A percentile compares a stretch with the other conserved stretches of the same genome.
These are phyloP conservation scores for Cyrtodaria siliqua DNA, from an alignment of 2,888 invertebrate genomes.

Conservation along the genomic window DNA sequence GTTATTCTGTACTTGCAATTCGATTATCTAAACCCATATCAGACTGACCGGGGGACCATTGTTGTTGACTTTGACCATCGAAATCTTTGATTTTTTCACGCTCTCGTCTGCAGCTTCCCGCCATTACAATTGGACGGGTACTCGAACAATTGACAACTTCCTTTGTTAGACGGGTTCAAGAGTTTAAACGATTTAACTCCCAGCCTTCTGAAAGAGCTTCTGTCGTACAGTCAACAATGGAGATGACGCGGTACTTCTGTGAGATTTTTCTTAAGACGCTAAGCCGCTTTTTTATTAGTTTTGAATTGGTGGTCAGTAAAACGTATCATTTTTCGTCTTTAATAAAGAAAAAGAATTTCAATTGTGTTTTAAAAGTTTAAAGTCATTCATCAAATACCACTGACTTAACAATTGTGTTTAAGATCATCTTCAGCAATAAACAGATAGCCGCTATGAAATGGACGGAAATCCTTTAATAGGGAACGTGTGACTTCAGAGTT, in stretches of 20 bases:
- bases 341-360: slow-evolving; percentile 30
- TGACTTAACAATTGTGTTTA: slow-evolving; percentile 22
- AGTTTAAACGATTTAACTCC: slow-evolving; percentile 62
- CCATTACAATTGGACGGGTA: slow-evolving; percentile 47
- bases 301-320: slow-evolving; percentile 36
- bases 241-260: neutral
- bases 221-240: neutral
- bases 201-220: slow-evolving; percentile 1
- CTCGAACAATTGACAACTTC: slow-evolving; percentile 48
- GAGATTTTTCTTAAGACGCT: slow-evolving; percentile 4
- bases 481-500: too few relatives aligned
- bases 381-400: slow-evolving; percentile 49
- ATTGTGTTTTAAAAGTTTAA: slow-evolving; percentile 34
- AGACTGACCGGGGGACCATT: too few relatives aligned
- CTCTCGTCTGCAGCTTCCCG: slow-evolving; percentile 41
- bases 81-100: slow-evolving; percentile 44
- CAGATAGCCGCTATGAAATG: slow-evolving; percentile 7
- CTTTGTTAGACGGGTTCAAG: slow-evolving; percentile 58
- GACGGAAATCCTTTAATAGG: too few relatives aligned
- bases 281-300: slow-evolving; percentile 39
- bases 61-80: slow-evolving; percentile 39
- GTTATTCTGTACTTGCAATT: slow-evolving; percentile 52
- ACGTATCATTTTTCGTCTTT: slow-evolving; percentile 42
- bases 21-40: too few relatives aligned
- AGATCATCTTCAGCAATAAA: slow-evolving; percentile 15